phyloP scores from a whole-genome alignment of 2,797 vertebrate genomes.

The Gila robusta region DNA sequence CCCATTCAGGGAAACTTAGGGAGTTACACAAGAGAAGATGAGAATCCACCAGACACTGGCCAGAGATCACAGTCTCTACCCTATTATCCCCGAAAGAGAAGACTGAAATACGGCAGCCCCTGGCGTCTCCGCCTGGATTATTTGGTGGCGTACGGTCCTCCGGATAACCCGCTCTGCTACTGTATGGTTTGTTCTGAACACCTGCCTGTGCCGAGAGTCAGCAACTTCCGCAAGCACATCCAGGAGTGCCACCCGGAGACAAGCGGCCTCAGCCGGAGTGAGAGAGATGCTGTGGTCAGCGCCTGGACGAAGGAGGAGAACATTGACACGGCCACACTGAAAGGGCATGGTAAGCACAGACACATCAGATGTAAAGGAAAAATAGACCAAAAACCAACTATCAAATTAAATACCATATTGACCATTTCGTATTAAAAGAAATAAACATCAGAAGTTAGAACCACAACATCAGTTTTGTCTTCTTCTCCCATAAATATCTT shows the following conservation, averaged over 20 bases:
- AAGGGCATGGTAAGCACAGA: slow-evolving; percentile 70
- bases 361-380: not conserved
- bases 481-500: not conserved
- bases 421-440: not conserved
- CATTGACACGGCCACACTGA: slow-evolving; percentile 55
- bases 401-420: not conserved
- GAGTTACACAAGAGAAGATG: slow-evolving; percentile 64
- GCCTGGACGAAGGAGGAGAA: slow-evolving; percentile 85
- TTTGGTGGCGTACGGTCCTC: slow-evolving; percentile 87
- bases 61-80: slow-evolving; percentile 49
- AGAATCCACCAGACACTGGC: slow-evolving; percentile 34
- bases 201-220: slow-evolving; percentile 85
- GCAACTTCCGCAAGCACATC: slow-evolving; percentile 89
- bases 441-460: not conserved
- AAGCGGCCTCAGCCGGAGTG: slow-evolving; percentile 76
- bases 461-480: not conserved
- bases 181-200: slow-evolving; percentile 91
- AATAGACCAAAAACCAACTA: not conserved
- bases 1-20: slow-evolving; percentile 68
- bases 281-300: slow-evolving; percentile 84
- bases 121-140: slow-evolving; percentile 89
- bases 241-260: slow-evolving; percentile 88
- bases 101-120: slow-evolving; percentile 77
- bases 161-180: slow-evolving; percentile 80
- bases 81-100: slow-evolving; percentile 67